Conservation (phyloP, 2,888 invertebrate species). For the Cryptus armator region DNA sequence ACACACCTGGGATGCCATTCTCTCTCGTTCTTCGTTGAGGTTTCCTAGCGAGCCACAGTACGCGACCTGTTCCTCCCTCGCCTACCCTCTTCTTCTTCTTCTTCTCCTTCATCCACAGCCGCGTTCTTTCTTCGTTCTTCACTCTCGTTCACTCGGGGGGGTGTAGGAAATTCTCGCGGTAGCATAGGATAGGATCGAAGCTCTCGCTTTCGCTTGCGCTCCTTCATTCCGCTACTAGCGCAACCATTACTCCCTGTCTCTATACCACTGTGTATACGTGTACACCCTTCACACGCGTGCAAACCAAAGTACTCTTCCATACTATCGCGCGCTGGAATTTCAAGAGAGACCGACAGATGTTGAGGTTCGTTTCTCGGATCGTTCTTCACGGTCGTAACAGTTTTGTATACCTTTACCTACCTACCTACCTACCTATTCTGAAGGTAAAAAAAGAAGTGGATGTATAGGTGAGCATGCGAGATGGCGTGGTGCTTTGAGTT, state of each 20-base stretch:
- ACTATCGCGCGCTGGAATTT: constrained; percentile 59
- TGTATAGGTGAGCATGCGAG: constrained; percentile 10
- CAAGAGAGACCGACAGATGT: constrained; percentile 65
- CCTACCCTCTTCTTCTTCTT: neutral
- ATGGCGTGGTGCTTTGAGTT: constrained; percentile 4
- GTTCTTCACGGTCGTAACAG: constrained; percentile 67
- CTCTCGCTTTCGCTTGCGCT: constrained; percentile 47
- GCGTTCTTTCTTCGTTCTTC: neutral
- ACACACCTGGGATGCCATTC: constrained; percentile 75
- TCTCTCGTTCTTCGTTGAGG: constrained; percentile 39
- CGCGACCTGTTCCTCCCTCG: constrained; percentile 35
- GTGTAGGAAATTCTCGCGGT: constrained; percentile 55
- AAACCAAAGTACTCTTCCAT: constrained; percentile 46
- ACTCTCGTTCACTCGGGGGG: constrained; percentile 18
- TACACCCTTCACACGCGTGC: neutral
- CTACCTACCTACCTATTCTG: neutral
- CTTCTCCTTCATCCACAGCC: neutral
- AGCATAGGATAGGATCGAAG: constrained; percentile 29
- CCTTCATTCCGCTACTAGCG: neutral
- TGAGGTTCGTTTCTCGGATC: constrained; percentile 63
- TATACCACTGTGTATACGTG: neutral
- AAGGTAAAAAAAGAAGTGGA: neutral
- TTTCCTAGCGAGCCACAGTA: constrained; percentile 11
- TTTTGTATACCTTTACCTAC: constrained; percentile 53
- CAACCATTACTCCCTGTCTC: constrained; percentile 49